A percentile compares a stretch with the other conserved stretches of the same genome.
phyloP scores from a whole-genome alignment of 2,888 invertebrate species.

The Mystacides longicornis region DNA sequence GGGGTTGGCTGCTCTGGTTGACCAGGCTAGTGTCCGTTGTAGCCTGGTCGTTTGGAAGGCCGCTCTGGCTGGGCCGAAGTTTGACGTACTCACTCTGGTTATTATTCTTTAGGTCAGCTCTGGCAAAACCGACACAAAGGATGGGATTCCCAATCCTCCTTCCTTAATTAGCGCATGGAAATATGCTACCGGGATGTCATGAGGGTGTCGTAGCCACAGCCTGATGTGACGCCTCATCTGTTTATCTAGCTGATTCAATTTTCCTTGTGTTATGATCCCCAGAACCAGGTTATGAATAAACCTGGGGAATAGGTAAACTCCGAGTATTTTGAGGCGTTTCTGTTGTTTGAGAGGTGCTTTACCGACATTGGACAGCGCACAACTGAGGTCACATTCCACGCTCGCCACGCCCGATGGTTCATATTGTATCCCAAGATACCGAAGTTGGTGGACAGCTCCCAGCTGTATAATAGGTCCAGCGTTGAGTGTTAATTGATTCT shows the following conservation, averaged over 20 bases:
- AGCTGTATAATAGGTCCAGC: neutral
- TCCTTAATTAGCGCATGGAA: conserved; percentile 4
- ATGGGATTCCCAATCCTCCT: conserved; percentile 7
- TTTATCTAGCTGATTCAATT: neutral
- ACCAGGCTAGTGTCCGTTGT: neutral
- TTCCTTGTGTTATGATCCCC: neutral
- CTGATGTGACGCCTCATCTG: neutral
- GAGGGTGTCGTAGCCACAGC: neutral
- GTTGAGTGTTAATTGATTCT: neutral
- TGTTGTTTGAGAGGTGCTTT: conserved; percentile 7
- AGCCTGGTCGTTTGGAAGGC: neutral
- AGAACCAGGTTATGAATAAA: conserved; percentile 4
- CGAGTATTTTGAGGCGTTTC: neutral
- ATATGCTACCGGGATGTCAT: neutral
- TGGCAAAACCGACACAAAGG: neutral
- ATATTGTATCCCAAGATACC: conserved; percentile 6
- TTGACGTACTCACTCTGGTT: neutral
- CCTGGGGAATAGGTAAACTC: neutral
- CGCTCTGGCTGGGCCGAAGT: neutral
- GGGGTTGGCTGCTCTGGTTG: no score
- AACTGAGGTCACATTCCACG: neutral
- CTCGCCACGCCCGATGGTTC: neutral
- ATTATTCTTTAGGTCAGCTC: neutral
- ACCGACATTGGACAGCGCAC: neutral
- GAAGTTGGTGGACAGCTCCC: neutral